Evolutionary conservation across 1,140 invertebrate genomes (phyloP).

Genomic region (Lepidostoma basale): DNA sequence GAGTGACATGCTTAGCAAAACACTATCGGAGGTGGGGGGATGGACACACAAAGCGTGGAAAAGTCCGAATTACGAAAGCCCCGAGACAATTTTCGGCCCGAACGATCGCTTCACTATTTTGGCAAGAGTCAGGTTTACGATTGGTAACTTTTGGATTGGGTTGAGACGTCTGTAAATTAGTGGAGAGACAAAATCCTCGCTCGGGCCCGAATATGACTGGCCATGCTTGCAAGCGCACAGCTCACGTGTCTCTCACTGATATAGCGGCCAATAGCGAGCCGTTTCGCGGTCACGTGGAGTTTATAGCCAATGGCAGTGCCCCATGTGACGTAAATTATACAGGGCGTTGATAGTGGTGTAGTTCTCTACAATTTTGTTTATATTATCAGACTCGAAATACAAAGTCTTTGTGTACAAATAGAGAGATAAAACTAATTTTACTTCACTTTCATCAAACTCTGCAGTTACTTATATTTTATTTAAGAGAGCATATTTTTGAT

Average conservation of each 20-base stretch:
- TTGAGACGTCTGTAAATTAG: background rate
- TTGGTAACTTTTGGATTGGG: background rate
- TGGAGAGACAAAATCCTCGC: conserved; percentile 8
- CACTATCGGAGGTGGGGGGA: conserved; percentile 47
- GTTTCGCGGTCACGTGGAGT: conserved; percentile 47
- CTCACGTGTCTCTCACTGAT: conserved; percentile 51
- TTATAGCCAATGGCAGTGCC: conserved; percentile 46
- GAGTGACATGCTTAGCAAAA: conserved; percentile 38
- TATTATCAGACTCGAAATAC: background rate
- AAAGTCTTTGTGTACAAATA: background rate
- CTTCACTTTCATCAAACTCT: background rate
- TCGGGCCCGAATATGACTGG: conserved; percentile 21
- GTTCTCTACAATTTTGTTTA: conserved; percentile 1
- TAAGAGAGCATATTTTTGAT: no score
- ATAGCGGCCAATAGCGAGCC: conserved; percentile 31
- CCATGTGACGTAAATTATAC: conserved; percentile 48
- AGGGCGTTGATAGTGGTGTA: conserved; percentile 38
- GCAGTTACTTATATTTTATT: no score
- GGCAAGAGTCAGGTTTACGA: conserved; percentile 11
- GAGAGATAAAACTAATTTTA: background rate
- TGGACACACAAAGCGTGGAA: conserved; percentile 37
- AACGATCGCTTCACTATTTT: background rate
- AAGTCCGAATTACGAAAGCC: conserved; percentile 13
- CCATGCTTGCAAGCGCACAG: conserved; percentile 50
- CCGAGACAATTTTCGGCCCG: background rate